Base-by-base conservation (phyloP, 2,113 vertebrate species). In the Scomber scombrus region DNA sequence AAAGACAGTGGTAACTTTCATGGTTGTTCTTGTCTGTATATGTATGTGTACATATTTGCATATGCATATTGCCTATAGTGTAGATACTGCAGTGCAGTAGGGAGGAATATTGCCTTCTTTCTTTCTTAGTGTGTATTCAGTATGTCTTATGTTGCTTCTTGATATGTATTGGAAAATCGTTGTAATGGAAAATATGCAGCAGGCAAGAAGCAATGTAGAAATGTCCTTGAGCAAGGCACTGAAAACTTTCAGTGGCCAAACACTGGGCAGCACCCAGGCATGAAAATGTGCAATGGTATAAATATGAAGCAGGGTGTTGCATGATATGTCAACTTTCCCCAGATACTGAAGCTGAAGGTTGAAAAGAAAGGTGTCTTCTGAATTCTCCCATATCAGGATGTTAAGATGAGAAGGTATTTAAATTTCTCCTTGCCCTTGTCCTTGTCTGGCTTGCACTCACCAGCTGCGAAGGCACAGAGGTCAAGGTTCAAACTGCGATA, bases 401-500 rank as follows among this genome's bases (percentile, higher is more conserved):
- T 21, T 29, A 11, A 51, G 75, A 81, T 54, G 66, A 82, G 69
- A 79, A 50, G 47, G 73, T 81, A 80, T 91, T 89, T 74, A 79
- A 71, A 82, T 81, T 74, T 76, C 65, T 71, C 78, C 79, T 84
- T 19, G 80, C 75, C 79, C 61, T 69, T 23, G 45, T 63, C 11
- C 6, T 31, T 40, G 18, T 14, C 84, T 85, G 85, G 77, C 71
- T 61, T 71, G 60, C 80, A 65, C 70, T 61, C 26, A 12, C 75
- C 81, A 80, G 83, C 88, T 89, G 79, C 45, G 54, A 79, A 72
- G 49, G 69, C 79, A 57, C 56, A 65, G 85, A 65, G 90, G 91
- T 92, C 85, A 88, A 61, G 57, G 89, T 71, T 91, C 85, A 91
- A 91, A 81, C 76, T 62, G 87, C 55, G 84, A 88, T 81, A 84